Evolutionary conservation across 2,797 vertebrate species (phyloP), one percentile per base, ranked within the genome.

Genomic region (Enteromius argenteus): DNA sequence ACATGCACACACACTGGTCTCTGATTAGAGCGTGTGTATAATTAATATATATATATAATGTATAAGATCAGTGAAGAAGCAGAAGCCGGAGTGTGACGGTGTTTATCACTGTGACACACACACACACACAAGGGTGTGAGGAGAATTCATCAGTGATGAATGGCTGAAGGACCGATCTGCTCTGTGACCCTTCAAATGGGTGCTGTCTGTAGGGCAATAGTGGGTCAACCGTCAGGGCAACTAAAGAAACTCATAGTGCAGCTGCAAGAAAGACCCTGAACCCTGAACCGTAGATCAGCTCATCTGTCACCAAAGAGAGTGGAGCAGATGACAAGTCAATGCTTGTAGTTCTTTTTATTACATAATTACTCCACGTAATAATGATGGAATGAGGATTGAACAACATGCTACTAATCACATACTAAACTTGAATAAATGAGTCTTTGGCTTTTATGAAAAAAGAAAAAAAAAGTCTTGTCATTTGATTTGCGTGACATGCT

Each of bases 151-250:
- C 73, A 46, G 37, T 86, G 85, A 88, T 90, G 92, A 80, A 91
- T 88, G 86, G 90, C 84, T 89, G 84, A 87, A 77, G 49, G 88
- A 89, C 83, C 85, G 81, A 89, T 86, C 89, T 88, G 87, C 89
- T 84, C 87, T 83, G 42, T 91, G 81, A 88, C 87, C 90, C 90
- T 89, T 92, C 90, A 92, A 91, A 89, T 88, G 80, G 79, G 80
- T 74, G 49, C 80, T 60, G 62, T 86, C 74, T 69, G 32, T 72
- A 81, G 80, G 46, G 67, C 87, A 86, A 88, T 85, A 77, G 85
- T 42, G 83, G 84, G 90, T 91, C 88, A 91, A 84, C 90, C 62
- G 78, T 82, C 87, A 84, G 83, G 85, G 81, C 88, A 72, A 35
- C 66, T 71, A 80, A 78, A 84, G 84, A 86, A 86, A 83, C 69